Evolutionary conservation across 30 jellyfish, hydroid and myxozoan species (phyloP).

Genomic region (Cassiopea xamachana): DNA sequence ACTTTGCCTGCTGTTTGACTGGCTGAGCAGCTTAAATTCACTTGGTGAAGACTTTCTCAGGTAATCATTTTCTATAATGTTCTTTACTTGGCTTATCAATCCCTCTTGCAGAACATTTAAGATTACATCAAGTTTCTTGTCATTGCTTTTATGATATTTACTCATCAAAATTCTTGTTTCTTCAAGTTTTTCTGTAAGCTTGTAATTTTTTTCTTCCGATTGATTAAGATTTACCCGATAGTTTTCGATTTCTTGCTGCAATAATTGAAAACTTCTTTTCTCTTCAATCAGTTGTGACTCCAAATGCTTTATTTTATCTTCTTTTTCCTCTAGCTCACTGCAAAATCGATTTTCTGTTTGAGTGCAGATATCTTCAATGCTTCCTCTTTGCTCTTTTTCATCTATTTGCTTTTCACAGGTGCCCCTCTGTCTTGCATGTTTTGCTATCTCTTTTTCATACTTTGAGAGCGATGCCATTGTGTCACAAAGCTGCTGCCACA

Average conservation of each 20-base stretch:
- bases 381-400: slow-evolving; percentile 39
- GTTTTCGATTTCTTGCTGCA: slow-evolving; percentile 44
- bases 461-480: slow-evolving; percentile 55
- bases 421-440: slow-evolving; percentile 14
- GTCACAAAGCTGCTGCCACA: slow-evolving; percentile 85
- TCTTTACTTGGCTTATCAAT: slow-evolving; percentile 38
- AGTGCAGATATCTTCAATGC: slow-evolving; percentile 1
- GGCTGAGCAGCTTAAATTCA: neutral
- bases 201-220: slow-evolving; percentile 21
- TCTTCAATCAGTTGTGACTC: slow-evolving; percentile 46
- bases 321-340: slow-evolving; percentile 46
- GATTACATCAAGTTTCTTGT: slow-evolving; percentile 55
- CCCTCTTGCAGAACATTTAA: slow-evolving; percentile 45
- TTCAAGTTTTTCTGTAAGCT: slow-evolving; percentile 48
- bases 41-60: slow-evolving; percentile 24
- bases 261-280: slow-evolving; percentile 23
- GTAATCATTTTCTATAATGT: slow-evolving; percentile 4
- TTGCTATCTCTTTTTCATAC: slow-evolving; percentile 61
- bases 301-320: slow-evolving; percentile 20
- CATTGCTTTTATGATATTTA: slow-evolving; percentile 65
- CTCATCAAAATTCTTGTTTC: slow-evolving; percentile 42
- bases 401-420: slow-evolving; percentile 38
- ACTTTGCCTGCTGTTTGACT: slow-evolving; percentile 43
- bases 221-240: slow-evolving; percentile 37
- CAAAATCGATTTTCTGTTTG: slow-evolving; percentile 6